Base-by-base conservation (phyloP, 2,797 vertebrate genomes). In the Sebastes matsubarae region DNA sequence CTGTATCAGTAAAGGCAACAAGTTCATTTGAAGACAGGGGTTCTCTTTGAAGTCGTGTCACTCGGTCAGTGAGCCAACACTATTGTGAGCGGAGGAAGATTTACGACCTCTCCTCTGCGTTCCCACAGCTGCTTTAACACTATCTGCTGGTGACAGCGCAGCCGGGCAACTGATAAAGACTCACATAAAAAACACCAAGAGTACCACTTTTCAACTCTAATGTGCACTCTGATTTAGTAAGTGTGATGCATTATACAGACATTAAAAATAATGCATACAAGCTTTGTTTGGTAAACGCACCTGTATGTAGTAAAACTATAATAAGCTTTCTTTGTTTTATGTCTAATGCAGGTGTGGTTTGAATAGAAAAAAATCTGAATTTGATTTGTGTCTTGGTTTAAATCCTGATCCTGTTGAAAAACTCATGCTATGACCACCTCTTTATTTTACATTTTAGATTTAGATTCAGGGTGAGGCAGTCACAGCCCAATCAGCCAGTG, bases 1-100 rank as follows among this genome's bases (percentile, higher is more conserved):
- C 84, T 90, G 85, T 76, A 87, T 91, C 81, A 85, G 79, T 85
- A 83, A 91, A 87, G 90, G 85, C 88, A 91, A 87, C 86, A 79
- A 87, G 88, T 92, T 92, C 86, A 92, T 83, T 89, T 93, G 82
- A 87, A 94, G 88, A 91, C 86, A 80, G 80, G 83, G 75, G 55
- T 80, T 68, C 86, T 80, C 92, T 95, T 94, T 95, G 93, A 95
- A 92, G 93, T 83, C 18, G 54, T 76, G 87, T 92, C 68, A 90
- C 84, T 88, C 30, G 54, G 86, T 87, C 83, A 75, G 88, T 85
- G 85, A 92, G 72, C 71, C 75, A 87, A 87, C 81, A 72, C 78
- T 68, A 87, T 80, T 78, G 88, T 74, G 87, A 91, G 85, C 74
- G 12, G 75, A 76, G 71, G 79, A 86, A 87, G 90, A 92, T 90